Conservation (phyloP, 1,140 invertebrate genomes). For the Cydia pomonella region DNA sequence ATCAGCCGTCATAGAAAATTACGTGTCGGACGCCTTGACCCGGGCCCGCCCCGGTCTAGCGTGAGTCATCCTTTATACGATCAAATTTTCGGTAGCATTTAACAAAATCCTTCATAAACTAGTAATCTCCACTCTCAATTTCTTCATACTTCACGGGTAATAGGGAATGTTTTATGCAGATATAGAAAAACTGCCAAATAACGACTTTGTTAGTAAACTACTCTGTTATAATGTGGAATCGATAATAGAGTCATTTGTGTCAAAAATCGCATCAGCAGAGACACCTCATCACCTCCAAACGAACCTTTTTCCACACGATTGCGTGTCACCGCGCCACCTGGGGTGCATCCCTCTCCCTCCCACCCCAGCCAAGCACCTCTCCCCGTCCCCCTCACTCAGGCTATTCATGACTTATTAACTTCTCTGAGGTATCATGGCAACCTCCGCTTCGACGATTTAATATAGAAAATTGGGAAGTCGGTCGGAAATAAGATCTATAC, state of each 20-base stretch:
- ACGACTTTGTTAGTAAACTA: not conserved
- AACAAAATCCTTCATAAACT: too few relatives aligned
- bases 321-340: slow-evolving; percentile 68
- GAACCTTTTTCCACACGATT: slow-evolving; percentile 77
- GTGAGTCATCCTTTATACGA: too few relatives aligned
- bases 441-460: slow-evolving; percentile 72
- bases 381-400: slow-evolving; percentile 54
- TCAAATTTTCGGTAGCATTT: too few relatives aligned
- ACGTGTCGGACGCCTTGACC: too few relatives aligned
- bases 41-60: too few relatives aligned
- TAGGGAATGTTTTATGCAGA: too few relatives aligned
- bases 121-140: too few relatives aligned
- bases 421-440: slow-evolving; percentile 78
- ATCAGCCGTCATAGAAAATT: too few relatives aligned
- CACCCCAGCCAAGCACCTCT: slow-evolving; percentile 38
- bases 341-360: slow-evolving; percentile 55
- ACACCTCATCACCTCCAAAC: slow-evolving; percentile 67
- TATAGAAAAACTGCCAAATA: not conserved
- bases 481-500: slow-evolving; percentile 59
- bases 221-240: not conserved
- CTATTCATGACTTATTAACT: slow-evolving; percentile 80
- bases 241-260: slow-evolving; percentile 32
- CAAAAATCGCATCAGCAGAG: slow-evolving; percentile 56
- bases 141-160: too few relatives aligned
- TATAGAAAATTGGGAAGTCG: slow-evolving; percentile 78